Evolutionary conservation across 2,888 invertebrate species (phyloP), one percentile per base, ranked within the genome.

Genomic region (Lithophane socia): DNA sequence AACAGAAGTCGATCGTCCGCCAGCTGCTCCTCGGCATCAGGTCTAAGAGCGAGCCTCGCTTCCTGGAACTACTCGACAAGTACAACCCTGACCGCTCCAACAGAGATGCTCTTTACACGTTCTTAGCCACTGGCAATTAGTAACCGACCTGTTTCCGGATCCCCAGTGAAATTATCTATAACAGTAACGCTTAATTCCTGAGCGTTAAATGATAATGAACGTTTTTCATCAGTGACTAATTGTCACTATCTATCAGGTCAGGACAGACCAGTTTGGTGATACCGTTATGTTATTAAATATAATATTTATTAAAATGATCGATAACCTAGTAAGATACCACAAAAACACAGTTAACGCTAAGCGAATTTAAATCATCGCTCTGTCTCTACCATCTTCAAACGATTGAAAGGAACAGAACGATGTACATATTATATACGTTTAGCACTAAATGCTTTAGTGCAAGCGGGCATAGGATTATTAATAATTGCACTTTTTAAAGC

Each of bases 61-160:
- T 98, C 97, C 95, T 97, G 10, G 97, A 97, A 79, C 95, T 98
- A 8, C 97, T 98, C 84, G 97, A 96, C 77, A 98, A 98, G 93
- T 98, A 97, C 92, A 98, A 98, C 92, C 98, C 98, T 0, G 97
- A 97, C 44, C 97, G 97, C 18, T 90, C 96, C 72, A 98, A 98
- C 94, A 96, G 97, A 89, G 96, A 96, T 81, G 97, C 97, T 77
- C 97, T 98, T 88, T 97, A 97, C 87, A 96, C 95, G 24, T 97
- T 97, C 86, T 90, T 96, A 82, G 92, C 94, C 13, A 96, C 94
- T 56, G 96, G 96, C 64, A 93, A 97, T 97, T 90, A 97, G 96
- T 66, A 88, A 42, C 37, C 10, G 12, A 49, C 13, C 13, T 58
- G 5, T 18, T 47, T 18, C 10, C 8, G 10, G 29, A 65, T 24